phyloP scores from a whole-genome alignment of 2,113 vertebrate genomes.

The Pituophis catenifer region DNA sequence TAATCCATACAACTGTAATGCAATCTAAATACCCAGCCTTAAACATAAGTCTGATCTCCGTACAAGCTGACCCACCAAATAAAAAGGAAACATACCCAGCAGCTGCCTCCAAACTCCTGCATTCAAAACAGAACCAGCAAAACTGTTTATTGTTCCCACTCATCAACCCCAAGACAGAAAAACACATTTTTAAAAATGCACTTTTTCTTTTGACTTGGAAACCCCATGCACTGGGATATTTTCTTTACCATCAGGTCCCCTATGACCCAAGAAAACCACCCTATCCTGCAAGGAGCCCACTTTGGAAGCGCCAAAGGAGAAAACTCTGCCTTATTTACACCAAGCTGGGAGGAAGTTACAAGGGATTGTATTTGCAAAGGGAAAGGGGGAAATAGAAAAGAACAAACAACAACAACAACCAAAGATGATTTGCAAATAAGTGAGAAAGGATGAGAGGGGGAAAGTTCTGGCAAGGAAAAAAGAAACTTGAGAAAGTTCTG shows the following conservation, averaged over 20 bases:
- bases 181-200: neutral
- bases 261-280: neutral
- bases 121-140: neutral
- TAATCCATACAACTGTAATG: neutral
- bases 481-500: neutral
- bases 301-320: neutral
- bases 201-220: neutral
- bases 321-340: neutral
- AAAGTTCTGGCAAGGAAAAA: neutral
- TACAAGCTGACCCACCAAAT: neutral
- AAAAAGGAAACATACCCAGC: constrained; percentile 9
- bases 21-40: neutral
- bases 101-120: neutral
- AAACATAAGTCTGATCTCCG: neutral
- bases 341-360: neutral
- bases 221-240: neutral
- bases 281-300: neutral
- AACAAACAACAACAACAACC: neutral
- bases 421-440: neutral
- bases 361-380: neutral
- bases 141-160: constrained; percentile 6
- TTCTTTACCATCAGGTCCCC: neutral
- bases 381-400: neutral
- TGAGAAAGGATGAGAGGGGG: neutral
- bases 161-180: neutral